A percentile compares a stretch with the other conserved stretches of the same genome.
Evolutionary conservation across 2,888 invertebrate species (phyloP).

Genomic region (Chloromyia formosa): DNA sequence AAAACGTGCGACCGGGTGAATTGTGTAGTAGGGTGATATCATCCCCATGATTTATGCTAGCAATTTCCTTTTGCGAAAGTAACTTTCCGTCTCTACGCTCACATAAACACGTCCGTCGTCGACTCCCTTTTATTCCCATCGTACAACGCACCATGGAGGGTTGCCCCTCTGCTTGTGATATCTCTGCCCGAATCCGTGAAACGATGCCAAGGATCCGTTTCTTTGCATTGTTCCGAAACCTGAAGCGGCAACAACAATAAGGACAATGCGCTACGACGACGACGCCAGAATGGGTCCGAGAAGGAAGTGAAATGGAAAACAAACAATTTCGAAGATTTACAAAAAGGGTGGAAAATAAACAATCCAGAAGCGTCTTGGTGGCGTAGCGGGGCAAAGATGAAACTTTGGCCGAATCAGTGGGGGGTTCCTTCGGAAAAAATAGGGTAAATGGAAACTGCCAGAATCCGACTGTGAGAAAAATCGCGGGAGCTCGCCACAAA

Average conservation of each 20-base stretch:
- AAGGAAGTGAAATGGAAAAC: slow-evolving; percentile 35
- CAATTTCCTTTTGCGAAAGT: slow-evolving; percentile 47
- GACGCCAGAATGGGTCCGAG: slow-evolving; percentile 14
- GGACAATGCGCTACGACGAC: slow-evolving; percentile 15
- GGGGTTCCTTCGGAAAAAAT: slow-evolving; percentile 3
- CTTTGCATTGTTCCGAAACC: slow-evolving; percentile 23
- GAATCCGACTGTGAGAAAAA: slow-evolving; percentile 33
- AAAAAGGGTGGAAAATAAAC: slow-evolving; percentile 40
- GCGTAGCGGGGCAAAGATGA: slow-evolving; percentile 18
- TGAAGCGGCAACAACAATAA: neutral
- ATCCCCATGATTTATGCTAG: slow-evolving; percentile 47
- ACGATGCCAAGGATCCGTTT: slow-evolving; percentile 41
- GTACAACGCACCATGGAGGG: slow-evolving; percentile 1
- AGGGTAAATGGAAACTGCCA: slow-evolving; percentile 1
- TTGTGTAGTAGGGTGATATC: slow-evolving; percentile 33
- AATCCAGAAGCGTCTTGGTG: slow-evolving; percentile 5
- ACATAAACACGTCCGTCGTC: slow-evolving; percentile 31
- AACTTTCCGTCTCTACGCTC: slow-evolving; percentile 41
- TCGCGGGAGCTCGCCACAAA: neutral
- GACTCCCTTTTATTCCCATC: slow-evolving; percentile 2
- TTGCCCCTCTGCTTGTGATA: neutral
- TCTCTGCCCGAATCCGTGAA: slow-evolving; percentile 22
- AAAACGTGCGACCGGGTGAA: slow-evolving; percentile 32
- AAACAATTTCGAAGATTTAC: slow-evolving; percentile 41
- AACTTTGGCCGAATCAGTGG: slow-evolving; percentile 39